Evolutionary conservation across 1,140 invertebrate genomes (phyloP).

Genomic region (Pissodes strobi): DNA sequence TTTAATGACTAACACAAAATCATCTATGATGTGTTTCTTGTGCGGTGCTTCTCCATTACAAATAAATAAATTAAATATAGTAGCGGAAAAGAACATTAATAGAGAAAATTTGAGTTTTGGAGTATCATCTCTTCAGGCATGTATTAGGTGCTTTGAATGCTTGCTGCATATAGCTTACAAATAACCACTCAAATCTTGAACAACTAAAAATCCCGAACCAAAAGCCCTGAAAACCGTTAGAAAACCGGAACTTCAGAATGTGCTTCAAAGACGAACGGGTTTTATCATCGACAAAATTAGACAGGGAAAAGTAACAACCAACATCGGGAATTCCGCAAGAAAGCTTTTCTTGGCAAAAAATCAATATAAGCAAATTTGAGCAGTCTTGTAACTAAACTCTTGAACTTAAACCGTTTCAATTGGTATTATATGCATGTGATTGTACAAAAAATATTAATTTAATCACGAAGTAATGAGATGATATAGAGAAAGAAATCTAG

Average conservation of each 20-base stretch:
- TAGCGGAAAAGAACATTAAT: not conserved
- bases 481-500: too few relatives aligned
- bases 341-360: too few relatives aligned
- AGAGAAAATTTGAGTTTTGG: not conserved
- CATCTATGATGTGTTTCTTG: too few relatives aligned
- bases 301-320: slow-evolving; percentile 33
- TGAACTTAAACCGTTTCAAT: too few relatives aligned
- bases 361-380: too few relatives aligned
- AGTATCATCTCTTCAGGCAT: slow-evolving; percentile 1
- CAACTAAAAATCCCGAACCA: not conserved
- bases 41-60: too few relatives aligned
- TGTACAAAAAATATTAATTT: too few relatives aligned
- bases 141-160: slow-evolving; percentile 3
- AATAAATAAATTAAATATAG: not conserved
- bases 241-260: slow-evolving; percentile 24
- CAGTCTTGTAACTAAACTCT: too few relatives aligned
- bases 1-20: not conserved
- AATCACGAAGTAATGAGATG: too few relatives aligned
- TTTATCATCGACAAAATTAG: too few relatives aligned
- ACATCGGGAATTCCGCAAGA: slow-evolving; percentile 42
- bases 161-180: not conserved
- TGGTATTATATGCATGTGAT: too few relatives aligned
- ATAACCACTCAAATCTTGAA: not conserved
- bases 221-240: not conserved
- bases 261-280: too few relatives aligned